Conservation (phyloP, 2,797 vertebrate genomes). For the Bovichtus diacanthus region DNA sequence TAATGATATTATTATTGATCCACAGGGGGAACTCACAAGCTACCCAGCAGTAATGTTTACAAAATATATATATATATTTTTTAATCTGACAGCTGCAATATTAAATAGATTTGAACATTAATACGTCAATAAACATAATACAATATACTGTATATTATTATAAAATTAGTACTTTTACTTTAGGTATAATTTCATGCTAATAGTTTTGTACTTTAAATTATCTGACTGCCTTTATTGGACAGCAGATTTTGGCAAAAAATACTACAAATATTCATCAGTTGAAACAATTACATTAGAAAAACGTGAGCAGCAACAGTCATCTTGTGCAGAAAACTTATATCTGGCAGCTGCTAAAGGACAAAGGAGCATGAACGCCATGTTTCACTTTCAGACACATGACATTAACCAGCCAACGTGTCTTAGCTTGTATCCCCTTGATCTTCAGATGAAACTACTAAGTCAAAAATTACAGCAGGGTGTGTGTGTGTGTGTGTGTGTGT, state of each 20-base stretch:
- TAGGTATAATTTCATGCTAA: no score
- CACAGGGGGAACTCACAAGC: no score
- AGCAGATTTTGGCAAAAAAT: neutral
- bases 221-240: no score
- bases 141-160: no score
- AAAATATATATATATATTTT: no score
- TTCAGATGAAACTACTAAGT: conserved; percentile 13
- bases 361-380: neutral
- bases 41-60: no score
- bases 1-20: no score
- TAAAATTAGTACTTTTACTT: neutral
- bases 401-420: conserved; percentile 26
- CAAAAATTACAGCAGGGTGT: neutral
- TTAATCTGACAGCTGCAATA: no score
- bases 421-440: conserved; percentile 19
- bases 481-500: neutral
- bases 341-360: neutral
- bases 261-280: neutral
- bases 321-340: neutral
- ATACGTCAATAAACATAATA: no score
- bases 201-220: no score
- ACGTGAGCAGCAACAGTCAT: neutral
- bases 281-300: neutral
- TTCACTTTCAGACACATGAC: neutral
- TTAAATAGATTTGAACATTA: no score